Percentiles rank a stretch among this genome's conserved stretches.
Conservation (phyloP, 2,888 invertebrate genomes). For the Tipula unca region DNA sequence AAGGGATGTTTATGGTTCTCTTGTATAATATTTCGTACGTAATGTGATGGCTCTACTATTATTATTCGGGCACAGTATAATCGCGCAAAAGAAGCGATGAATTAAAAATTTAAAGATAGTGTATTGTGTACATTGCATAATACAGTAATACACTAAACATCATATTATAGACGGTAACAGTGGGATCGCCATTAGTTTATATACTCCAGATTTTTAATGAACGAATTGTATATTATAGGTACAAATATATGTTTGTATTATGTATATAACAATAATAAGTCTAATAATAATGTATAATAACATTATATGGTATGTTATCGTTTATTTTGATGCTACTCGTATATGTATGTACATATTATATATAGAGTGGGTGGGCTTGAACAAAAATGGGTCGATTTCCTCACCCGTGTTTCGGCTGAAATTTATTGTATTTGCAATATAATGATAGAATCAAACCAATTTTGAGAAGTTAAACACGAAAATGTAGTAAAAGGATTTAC, state of each 20-base stretch:
- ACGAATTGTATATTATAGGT: neutral
- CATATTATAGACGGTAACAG: neutral
- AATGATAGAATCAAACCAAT: slow-evolving; percentile 14
- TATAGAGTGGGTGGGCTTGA: neutral
- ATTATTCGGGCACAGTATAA: too few relatives aligned
- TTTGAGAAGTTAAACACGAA: neutral
- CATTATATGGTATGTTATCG: neutral
- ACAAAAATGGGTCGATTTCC: neutral
- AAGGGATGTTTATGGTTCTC: too few relatives aligned
- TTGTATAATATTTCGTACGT: too few relatives aligned
- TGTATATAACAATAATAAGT: neutral
- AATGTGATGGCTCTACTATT: too few relatives aligned
- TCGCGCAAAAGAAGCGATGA: too few relatives aligned
- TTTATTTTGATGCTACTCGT: neutral
- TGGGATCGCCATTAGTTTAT: neutral
- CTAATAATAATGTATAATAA: neutral
- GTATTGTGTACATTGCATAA: too few relatives aligned
- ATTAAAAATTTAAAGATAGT: too few relatives aligned
- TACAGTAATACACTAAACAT: too few relatives aligned
- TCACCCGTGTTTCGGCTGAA: neutral
- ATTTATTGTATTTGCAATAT: neutral
- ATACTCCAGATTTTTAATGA: neutral
- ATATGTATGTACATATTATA: neutral
- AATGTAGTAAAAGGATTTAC: neutral
- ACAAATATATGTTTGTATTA: neutral